Base-by-base conservation (phyloP, 1,140 invertebrate genomes). In the Bombus waltoni region DNA sequence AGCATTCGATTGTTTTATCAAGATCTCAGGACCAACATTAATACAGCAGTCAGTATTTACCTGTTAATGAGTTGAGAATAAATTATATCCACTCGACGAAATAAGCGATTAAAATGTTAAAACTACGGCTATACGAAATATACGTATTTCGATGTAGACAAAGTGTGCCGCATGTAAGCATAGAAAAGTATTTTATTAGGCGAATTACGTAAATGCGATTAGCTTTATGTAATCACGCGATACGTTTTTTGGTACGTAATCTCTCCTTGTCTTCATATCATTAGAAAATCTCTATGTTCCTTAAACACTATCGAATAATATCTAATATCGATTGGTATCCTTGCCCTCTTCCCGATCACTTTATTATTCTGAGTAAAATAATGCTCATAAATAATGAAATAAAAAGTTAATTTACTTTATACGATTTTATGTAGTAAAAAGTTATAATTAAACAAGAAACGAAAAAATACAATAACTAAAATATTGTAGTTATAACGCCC, bases 201-300 rank as follows among this genome's bases (percentile, higher is more conserved):
- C 28, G 38, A 66, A 78, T 78, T 78, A 79, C 22, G 18, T 79
- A 66, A 59, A 13, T 15, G 2, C n/a, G 4, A 79, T 79, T 79
- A 44, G n/a, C 35, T 66, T 66, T 68, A 66, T 6, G 44, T 65
- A 78, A 65, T 42, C 35, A 32, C 38, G 40, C 25, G 59, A 78
- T 40, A 13, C 9, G 3, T n/a, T 62, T 62, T 62, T 13, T 62
- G 28, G 59, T n/a, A 62, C 59, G 59, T 62, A n/a, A 62, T 62
- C 59, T n/a, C 3, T 53, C 1, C 47, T 62, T 62, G n/a, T 62
- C 59, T 62, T 62, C 28, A n/a, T 62, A 62, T 22, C 28, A n/a
- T 62, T 62, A 62, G 10, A 13, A 13, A n/a, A 62, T 62, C 28
- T n/a, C 59, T n/a, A 4, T n/a, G 28, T n/a, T 13, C 59, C 11